These are phyloP conservation scores for Drosophila nigricruria DNA, from an alignment of 2,888 invertebrate genomes.

Conservation along the genomic window DNA sequence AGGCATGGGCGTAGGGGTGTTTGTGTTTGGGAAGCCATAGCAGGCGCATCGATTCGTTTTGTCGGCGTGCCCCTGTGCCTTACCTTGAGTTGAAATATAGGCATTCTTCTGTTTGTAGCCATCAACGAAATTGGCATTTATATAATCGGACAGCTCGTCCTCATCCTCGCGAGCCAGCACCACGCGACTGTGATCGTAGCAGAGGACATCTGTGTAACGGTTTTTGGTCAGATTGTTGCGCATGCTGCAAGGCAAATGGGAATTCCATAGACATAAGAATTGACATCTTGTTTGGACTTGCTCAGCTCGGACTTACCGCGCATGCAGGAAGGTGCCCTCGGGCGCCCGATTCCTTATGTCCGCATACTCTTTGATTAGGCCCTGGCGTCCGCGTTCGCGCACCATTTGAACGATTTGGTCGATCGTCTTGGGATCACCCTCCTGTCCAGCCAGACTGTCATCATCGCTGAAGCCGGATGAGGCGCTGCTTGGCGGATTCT, in stretches of 20 bases:
- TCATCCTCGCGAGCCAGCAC: constrained; percentile 91
- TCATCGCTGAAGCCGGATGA: constrained; percentile 96
- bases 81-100: constrained; percentile 98
- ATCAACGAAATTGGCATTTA: constrained; percentile 99
- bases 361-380: constrained; percentile 94
- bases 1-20: background rate
- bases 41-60: constrained; percentile 5
- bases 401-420: constrained; percentile 88
- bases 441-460: constrained; percentile 92
- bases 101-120: constrained; percentile 99
- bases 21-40: constrained; percentile 30
- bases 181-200: constrained; percentile 98
- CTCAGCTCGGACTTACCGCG: constrained; percentile 87
- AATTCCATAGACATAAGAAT: background rate
- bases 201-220: constrained; percentile 97
- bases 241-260: constrained; percentile 84
- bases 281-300: background rate
- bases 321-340: constrained; percentile 94
- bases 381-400: constrained; percentile 91
- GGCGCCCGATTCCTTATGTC: constrained; percentile 94
- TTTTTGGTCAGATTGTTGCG: constrained; percentile 92
- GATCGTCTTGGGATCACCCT: constrained; percentile 89
- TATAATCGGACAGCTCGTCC: constrained; percentile 93
- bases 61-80: constrained; percentile 7
- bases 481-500: constrained; percentile 90